Evolutionary conservation across 2,113 vertebrate species (phyloP).

Genomic region (Cairina moschata): DNA sequence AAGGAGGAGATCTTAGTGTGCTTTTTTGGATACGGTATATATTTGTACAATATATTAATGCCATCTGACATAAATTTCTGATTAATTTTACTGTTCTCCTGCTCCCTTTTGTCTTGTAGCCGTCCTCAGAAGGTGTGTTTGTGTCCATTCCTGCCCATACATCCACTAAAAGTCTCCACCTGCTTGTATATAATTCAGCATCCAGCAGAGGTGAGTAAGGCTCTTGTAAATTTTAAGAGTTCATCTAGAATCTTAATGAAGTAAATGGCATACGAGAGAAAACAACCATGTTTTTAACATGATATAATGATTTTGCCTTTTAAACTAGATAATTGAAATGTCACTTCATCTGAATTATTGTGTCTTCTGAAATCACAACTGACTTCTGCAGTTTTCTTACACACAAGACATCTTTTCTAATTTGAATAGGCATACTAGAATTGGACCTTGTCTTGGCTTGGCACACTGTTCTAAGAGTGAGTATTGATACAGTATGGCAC

Average conservation of each 20-base stretch:
- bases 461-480: not conserved
- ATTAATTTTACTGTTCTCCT: constrained; percentile 5
- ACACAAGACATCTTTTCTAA: not conserved
- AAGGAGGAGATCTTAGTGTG: not conserved
- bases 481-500: not conserved
- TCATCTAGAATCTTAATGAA: not conserved
- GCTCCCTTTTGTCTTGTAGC: constrained; percentile 71
- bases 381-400: not conserved
- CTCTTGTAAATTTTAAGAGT: not conserved
- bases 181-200: constrained; percentile 95
- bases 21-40: not conserved
- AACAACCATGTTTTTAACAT: not conserved
- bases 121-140: constrained; percentile 96
- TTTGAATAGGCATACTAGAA: not conserved
- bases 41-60: not conserved
- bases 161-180: constrained; percentile 89
- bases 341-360: not conserved
- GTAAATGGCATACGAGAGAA: not conserved
- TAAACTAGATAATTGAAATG: not conserved
- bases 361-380: not conserved
- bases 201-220: constrained; percentile 92
- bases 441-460: not conserved
- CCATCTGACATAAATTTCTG: not conserved
- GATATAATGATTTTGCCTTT: not conserved
- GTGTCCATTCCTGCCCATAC: constrained; percentile 91